Conservation (phyloP, 1,140 invertebrate species). For the Stratiolaelaps scimitus region DNA sequence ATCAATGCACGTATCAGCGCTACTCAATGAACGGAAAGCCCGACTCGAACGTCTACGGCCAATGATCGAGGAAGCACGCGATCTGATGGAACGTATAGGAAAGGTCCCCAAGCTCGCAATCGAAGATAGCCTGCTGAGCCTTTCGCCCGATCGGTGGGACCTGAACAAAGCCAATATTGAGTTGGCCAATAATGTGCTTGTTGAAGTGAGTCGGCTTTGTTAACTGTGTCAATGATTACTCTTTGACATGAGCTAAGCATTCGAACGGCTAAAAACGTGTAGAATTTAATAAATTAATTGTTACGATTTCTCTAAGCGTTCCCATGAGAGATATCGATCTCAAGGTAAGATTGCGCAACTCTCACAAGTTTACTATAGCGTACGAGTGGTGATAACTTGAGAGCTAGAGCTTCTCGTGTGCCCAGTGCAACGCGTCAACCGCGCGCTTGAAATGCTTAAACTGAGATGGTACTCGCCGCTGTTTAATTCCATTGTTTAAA, state of each 20-base stretch:
- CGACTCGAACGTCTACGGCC: slow-evolving; percentile 5
- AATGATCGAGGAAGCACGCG: not conserved
- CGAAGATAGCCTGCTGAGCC: not conserved
- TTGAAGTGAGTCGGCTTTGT: not conserved
- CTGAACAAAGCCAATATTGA: slow-evolving; percentile 5
- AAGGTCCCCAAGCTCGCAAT: not conserved
- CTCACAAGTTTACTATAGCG: too few relatives aligned
- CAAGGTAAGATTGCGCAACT: too few relatives aligned
- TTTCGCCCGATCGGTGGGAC: slow-evolving; percentile 7
- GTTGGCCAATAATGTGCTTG: not conserved
- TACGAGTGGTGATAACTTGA: too few relatives aligned
- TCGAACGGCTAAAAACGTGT: too few relatives aligned
- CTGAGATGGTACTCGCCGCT: too few relatives aligned
- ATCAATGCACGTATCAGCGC: not conserved
- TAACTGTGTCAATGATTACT: not conserved
- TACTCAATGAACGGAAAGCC: not conserved
- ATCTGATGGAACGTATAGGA: not conserved
- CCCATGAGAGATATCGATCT: too few relatives aligned
- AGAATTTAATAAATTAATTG: too few relatives aligned
- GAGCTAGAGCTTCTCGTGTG: too few relatives aligned
- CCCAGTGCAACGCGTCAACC: too few relatives aligned
- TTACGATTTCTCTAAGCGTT: too few relatives aligned
- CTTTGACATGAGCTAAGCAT: slow-evolving; percentile 9
- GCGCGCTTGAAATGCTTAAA: too few relatives aligned
- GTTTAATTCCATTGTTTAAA: too few relatives aligned